Conservation (phyloP, 1,140 invertebrate genomes). For the Lepeophtheirus salmonis region DNA sequence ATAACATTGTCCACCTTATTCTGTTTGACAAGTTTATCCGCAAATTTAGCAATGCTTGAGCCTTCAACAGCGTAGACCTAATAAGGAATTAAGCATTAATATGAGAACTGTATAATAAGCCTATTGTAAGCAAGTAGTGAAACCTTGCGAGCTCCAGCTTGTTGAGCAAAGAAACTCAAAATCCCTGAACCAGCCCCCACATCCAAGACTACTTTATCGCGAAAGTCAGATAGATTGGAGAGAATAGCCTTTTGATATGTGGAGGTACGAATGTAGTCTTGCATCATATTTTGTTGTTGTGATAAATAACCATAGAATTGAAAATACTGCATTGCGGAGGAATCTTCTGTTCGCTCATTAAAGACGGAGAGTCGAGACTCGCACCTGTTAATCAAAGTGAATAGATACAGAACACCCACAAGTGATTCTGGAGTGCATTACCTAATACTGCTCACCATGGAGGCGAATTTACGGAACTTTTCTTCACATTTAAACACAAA, state of each 20-base stretch:
- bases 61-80: conserved; percentile 80
- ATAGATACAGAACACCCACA: too few species aligned
- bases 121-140: too few species aligned
- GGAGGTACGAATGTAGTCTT: conserved; percentile 92
- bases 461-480: neutral
- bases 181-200: conserved; percentile 94
- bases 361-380: conserved; percentile 49
- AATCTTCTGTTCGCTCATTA: conserved; percentile 86
- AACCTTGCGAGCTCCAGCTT: conserved; percentile 87
- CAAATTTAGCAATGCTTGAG: conserved; percentile 44
- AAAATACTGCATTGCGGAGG: conserved; percentile 89
- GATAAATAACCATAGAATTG: conserved; percentile 97
- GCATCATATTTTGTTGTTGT: conserved; percentile 99
- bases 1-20: conserved; percentile 75
- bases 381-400: neutral
- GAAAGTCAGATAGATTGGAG: conserved; percentile 78
- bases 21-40: conserved; percentile 55
- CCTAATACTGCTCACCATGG: conserved; percentile 12
- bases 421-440: too few species aligned
- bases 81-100: too few species aligned
- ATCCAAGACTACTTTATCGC: conserved; percentile 77
- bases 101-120: too few species aligned
- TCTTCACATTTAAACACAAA: neutral
- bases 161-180: conserved; percentile 91
- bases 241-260: conserved; percentile 95